Conservation (phyloP, 2,113 vertebrate species). For the Epinephelus cyanopodus region DNA sequence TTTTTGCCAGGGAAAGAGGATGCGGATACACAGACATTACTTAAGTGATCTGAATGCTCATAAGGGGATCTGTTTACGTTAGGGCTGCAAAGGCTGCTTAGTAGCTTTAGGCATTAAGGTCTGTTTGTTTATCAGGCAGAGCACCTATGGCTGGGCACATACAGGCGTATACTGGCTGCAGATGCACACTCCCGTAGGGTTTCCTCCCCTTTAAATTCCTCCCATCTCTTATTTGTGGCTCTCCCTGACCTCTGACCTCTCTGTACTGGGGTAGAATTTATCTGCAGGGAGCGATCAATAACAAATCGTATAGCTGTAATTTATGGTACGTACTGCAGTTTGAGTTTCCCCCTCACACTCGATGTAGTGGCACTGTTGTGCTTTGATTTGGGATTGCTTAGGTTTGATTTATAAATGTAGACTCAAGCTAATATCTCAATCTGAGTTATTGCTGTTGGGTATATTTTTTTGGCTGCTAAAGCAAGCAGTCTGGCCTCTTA, state of each 20-base stretch:
- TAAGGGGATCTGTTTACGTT: conserved; percentile 27
- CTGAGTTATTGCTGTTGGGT: conserved; percentile 43
- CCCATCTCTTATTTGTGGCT: conserved; percentile 27
- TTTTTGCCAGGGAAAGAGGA: conserved; percentile 25
- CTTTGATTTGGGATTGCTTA: conserved; percentile 23
- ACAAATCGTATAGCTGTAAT: conserved; percentile 17
- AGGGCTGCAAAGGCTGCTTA: background rate
- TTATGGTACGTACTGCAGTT: conserved; percentile 50
- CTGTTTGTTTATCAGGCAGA: conserved; percentile 29
- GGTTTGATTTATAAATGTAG: conserved; percentile 47
- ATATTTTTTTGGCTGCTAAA: conserved; percentile 35
- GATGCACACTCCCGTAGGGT: conserved; percentile 5
- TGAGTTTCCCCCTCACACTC: conserved; percentile 43
- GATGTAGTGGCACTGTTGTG: conserved; percentile 22
- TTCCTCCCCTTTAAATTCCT: conserved; percentile 38
- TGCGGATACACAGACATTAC: conserved; percentile 6
- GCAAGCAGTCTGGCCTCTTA: background rate
- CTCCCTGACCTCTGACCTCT: conserved; percentile 57
- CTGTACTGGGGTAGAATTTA: conserved; percentile 29
- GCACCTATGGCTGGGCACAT: background rate
- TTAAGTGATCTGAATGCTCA: conserved; percentile 21
- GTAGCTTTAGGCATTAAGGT: conserved; percentile 9
- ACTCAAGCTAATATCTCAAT: conserved; percentile 28
- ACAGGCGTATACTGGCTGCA: conserved; percentile 7
- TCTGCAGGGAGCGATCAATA: conserved; percentile 44